A percentile compares a stretch with the other conserved stretches of the same genome.
These are phyloP conservation scores for Piaya cayana DNA, from an alignment of 2,113 vertebrate species.

Conservation along the genomic window DNA sequence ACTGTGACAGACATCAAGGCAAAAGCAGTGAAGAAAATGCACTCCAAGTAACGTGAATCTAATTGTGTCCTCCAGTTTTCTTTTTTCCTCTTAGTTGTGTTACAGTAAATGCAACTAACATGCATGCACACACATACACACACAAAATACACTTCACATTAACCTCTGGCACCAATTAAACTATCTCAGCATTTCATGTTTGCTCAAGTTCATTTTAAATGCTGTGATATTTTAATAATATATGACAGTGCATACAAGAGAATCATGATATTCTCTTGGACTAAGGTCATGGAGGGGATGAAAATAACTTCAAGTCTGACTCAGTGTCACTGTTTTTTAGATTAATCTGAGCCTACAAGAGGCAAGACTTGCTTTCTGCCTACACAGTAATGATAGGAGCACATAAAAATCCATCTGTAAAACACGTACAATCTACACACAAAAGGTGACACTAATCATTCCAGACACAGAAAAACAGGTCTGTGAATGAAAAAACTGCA, in stretches of 20 bases:
- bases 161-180: constrained; percentile 14
- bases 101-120: not conserved
- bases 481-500: not conserved
- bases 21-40: not conserved
- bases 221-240: not conserved
- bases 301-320: not conserved
- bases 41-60: not conserved
- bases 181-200: not conserved
- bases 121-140: not conserved
- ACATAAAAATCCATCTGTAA: not conserved
- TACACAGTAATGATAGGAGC: not conserved
- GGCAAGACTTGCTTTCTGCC: not conserved
- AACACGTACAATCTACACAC: not conserved
- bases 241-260: not conserved
- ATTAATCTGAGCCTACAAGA: not conserved
- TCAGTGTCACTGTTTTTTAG: not conserved
- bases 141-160: not conserved
- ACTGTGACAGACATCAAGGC: not conserved
- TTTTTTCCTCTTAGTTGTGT: not conserved
- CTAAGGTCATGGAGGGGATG: not conserved
- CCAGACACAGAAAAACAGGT: not conserved
- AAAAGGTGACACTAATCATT: not conserved
- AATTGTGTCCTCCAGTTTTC: not conserved
- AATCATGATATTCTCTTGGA: not conserved
- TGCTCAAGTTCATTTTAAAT: constrained; percentile 3